Conservation (phyloP, 92 coral and sea anemone genomes). For the Porites cylindrica region DNA sequence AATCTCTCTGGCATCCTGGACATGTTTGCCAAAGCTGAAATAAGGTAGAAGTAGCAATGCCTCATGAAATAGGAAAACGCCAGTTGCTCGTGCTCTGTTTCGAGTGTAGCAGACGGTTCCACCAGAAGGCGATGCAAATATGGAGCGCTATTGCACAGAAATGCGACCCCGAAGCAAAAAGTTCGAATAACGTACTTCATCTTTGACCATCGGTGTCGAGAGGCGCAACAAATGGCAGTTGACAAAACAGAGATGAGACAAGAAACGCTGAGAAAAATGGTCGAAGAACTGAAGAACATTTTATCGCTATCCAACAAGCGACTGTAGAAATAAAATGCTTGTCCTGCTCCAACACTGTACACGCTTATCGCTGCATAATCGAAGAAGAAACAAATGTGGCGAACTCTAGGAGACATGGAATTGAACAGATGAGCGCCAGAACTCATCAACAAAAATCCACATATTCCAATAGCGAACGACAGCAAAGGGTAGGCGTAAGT, state of each 20-base stretch:
- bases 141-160: constrained; percentile 86
- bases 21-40: constrained; percentile 92
- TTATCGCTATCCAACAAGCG: constrained; percentile 66
- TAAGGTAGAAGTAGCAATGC: constrained; percentile 80
- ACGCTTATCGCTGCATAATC: constrained; percentile 97
- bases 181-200: constrained; percentile 92
- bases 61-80: constrained; percentile 86
- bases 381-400: constrained; percentile 96
- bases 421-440: constrained; percentile 97
- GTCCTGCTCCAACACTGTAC: constrained; percentile 96
- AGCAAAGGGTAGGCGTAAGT: constrained; percentile 84
- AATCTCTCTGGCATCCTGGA: constrained; percentile 91
- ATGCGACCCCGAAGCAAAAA: constrained; percentile 83
- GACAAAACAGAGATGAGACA: constrained; percentile 80
- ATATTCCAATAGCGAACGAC: constrained; percentile 91
- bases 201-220: constrained; percentile 93
- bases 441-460: constrained; percentile 96
- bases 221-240: constrained; percentile 93
- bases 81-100: constrained; percentile 54
- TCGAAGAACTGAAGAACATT: constrained; percentile 64
- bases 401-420: constrained; percentile 95
- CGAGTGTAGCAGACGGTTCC: constrained; percentile 49
- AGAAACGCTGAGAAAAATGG: constrained; percentile 72
- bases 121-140: constrained; percentile 73
- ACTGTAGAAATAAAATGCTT: constrained; percentile 92